A percentile compares a stretch with the other conserved stretches of the same genome.
Conservation (phyloP, 2,888 invertebrate genomes). For the Meliscaeva auricollis region DNA sequence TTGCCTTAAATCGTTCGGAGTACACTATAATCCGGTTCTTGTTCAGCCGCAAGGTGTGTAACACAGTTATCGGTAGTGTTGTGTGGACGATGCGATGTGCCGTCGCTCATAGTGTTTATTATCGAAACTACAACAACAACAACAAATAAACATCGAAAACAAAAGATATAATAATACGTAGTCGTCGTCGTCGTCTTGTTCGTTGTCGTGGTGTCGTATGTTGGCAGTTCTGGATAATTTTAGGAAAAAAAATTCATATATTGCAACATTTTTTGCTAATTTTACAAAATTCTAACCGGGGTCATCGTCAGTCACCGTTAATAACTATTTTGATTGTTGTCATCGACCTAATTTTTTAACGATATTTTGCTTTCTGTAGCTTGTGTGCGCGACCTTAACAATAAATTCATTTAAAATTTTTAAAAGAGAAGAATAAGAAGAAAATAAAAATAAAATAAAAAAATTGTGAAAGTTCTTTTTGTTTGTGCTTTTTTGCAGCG, state of each 20-base stretch:
- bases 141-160: slow-evolving; percentile 44
- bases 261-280: slow-evolving; percentile 70
- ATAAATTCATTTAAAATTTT: slow-evolving; percentile 49
- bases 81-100: slow-evolving; percentile 28
- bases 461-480: slow-evolving; percentile 66
- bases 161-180: slow-evolving; percentile 27
- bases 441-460: slow-evolving; percentile 28
- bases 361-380: slow-evolving; percentile 28
- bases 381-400: slow-evolving; percentile 45
- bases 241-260: slow-evolving; percentile 25
- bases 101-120: slow-evolving; percentile 47
- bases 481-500: slow-evolving; percentile 33
- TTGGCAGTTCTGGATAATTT: slow-evolving; percentile 41
- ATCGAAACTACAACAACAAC: slow-evolving; percentile 3
- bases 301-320: slow-evolving; percentile 46
- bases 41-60: slow-evolving; percentile 74
- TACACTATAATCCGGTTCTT: slow-evolving; percentile 71
- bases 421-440: slow-evolving; percentile 35
- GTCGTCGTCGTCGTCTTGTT: neutral
- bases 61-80: slow-evolving; percentile 68
- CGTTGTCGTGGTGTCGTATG: slow-evolving; percentile 21
- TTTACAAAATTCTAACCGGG: slow-evolving; percentile 60
- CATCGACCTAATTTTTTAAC: slow-evolving; percentile 30
- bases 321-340: slow-evolving; percentile 26
- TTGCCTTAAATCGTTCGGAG: slow-evolving; percentile 64